phyloP scores from a whole-genome alignment of 2,888 invertebrate genomes.

The Oscheius myriophilus region DNA sequence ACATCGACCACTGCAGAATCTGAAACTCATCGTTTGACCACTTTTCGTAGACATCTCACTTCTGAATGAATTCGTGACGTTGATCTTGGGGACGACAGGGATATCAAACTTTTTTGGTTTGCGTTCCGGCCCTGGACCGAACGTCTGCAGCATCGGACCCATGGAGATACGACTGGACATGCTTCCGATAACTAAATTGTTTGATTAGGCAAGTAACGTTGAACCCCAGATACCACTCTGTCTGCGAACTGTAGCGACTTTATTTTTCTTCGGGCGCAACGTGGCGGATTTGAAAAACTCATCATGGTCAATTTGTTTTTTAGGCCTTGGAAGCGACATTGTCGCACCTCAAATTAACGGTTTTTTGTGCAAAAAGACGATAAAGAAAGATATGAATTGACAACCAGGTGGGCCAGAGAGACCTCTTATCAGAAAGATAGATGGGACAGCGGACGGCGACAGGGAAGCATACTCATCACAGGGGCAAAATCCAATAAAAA shows the following conservation, averaged over 20 bases:
- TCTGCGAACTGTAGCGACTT: constrained; percentile 32
- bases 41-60: constrained; percentile 1
- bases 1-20: constrained; percentile 25
- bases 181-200: constrained; percentile 25
- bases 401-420: not conserved
- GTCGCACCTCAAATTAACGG: not conserved
- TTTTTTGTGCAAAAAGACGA: not conserved
- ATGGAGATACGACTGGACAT: constrained; percentile 28
- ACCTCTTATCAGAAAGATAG: not conserved
- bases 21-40: not conserved
- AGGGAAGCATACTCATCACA: not conserved
- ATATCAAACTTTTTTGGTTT: constrained; percentile 31
- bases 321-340: constrained; percentile 32
- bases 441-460: not conserved
- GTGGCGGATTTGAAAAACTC: constrained; percentile 38
- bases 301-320: constrained; percentile 20
- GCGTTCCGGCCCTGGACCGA: constrained; percentile 19
- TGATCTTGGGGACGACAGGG: constrained; percentile 26
- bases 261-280: constrained; percentile 32
- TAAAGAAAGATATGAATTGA: not conserved
- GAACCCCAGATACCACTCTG: constrained; percentile 30
- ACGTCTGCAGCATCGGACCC: constrained; percentile 25
- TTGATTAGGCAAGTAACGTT: not conserved
- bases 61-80: constrained; percentile 16
- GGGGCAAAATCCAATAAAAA: no score